These are phyloP conservation scores for Drosophila varians DNA, from an alignment of 1,140 invertebrate species.

Conservation along the genomic window DNA sequence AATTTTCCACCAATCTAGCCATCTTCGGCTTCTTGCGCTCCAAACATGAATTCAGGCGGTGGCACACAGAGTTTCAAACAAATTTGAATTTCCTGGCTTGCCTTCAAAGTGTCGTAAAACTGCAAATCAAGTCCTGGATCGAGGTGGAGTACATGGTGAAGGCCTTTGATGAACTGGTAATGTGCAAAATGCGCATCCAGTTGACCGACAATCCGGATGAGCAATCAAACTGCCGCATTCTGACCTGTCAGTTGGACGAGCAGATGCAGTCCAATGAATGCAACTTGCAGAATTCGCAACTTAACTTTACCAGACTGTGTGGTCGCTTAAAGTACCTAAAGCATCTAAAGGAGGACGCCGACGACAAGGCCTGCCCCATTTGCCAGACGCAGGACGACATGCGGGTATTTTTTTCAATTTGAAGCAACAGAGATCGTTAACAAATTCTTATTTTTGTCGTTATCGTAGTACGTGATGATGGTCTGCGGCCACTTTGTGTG, in stretches of 20 bases:
- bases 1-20: constrained; percentile 20
- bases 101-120: constrained; percentile 88
- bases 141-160: constrained; percentile 79
- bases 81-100: constrained; percentile 86
- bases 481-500: constrained; percentile 80
- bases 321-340: constrained; percentile 76
- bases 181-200: constrained; percentile 88
- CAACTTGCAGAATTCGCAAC: constrained; percentile 60
- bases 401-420: constrained; percentile 60
- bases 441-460: constrained; percentile 1
- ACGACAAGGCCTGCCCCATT: constrained; percentile 88
- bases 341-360: constrained; percentile 69
- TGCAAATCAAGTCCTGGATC: constrained; percentile 76
- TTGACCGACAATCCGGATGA: constrained; percentile 65
- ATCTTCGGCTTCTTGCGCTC: constrained; percentile 53
- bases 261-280: constrained; percentile 43
- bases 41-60: constrained; percentile 25
- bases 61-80: constrained; percentile 60
- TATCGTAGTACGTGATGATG: constrained; percentile 75
- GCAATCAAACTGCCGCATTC: constrained; percentile 66
- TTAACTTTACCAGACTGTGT: constrained; percentile 57
- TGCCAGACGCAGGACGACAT: constrained; percentile 84
- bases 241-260: constrained; percentile 56
- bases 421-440: neutral
- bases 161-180: constrained; percentile 89